A percentile compares a stretch with the other conserved stretches of the same genome.
Conservation (phyloP, 64 coral and sea anemone species). For the Stichodactyla mertensii region DNA sequence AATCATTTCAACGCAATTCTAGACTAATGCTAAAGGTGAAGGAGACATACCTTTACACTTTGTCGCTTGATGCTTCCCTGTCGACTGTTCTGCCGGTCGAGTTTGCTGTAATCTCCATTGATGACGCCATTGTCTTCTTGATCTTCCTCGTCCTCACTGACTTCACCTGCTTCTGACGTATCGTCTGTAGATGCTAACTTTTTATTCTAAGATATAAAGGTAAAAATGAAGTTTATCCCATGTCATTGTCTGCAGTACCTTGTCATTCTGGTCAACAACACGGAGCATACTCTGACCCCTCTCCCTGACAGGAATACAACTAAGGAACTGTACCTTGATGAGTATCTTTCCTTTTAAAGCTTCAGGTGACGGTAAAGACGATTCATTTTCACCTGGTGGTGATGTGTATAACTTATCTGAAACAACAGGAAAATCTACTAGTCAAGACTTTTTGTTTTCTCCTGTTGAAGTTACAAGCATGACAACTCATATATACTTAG, state of each 20-base stretch:
- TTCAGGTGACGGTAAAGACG: constrained; percentile 74
- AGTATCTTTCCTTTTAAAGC: constrained; percentile 74
- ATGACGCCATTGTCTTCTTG: constrained; percentile 39
- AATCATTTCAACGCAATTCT: no score
- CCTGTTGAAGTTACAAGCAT: not conserved
- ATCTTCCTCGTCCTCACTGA: constrained; percentile 81
- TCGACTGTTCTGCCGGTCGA: constrained; percentile 68
- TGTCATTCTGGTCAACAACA: not conserved
- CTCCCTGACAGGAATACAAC: not conserved
- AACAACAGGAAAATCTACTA: not conserved
- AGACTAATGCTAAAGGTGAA: no score
- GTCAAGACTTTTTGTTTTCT: not conserved
- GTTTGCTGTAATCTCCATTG: constrained; percentile 66
- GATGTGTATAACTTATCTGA: constrained; percentile 74
- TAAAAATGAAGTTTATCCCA: not conserved
- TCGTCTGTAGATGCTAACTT: constrained; percentile 70
- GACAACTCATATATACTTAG: no score
- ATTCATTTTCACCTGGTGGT: constrained; percentile 77
- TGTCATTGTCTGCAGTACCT: no score
- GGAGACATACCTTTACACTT: constrained; percentile 42
- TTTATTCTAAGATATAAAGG: constrained; percentile 66
- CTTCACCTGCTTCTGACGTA: constrained; percentile 70
- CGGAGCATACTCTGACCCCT: not conserved
- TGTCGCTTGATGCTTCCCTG: constrained; percentile 71
- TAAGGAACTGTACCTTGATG: constrained; percentile 57